These are phyloP conservation scores for Phalloptychus januarius DNA, from an alignment of 2,797 vertebrate genomes.

Conservation along the genomic window DNA sequence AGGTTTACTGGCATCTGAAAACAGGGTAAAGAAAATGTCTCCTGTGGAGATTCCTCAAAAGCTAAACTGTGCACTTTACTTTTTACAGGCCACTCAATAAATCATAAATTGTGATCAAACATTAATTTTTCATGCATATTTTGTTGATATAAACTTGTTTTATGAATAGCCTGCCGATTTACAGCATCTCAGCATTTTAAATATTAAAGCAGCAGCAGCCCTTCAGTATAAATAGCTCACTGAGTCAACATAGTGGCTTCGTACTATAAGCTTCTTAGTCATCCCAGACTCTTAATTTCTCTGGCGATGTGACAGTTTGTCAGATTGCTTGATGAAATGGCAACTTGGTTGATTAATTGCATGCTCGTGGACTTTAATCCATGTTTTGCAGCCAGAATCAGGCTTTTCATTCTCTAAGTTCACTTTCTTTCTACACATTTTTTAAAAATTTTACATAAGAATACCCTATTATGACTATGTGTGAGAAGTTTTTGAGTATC, in stretches of 20 bases:
- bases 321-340: slow-evolving; percentile 34
- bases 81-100: slow-evolving; percentile 19
- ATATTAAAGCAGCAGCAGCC: slow-evolving; percentile 27
- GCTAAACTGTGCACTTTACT: slow-evolving; percentile 31
- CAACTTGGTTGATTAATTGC: slow-evolving; percentile 52
- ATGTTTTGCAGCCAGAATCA: not conserved
- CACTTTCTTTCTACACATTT: not conserved
- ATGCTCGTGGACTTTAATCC: slow-evolving; percentile 27
- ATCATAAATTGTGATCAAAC: slow-evolving; percentile 41
- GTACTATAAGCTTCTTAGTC: slow-evolving; percentile 59
- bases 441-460: not conserved
- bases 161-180: slow-evolving; percentile 8
- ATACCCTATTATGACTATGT: not conserved
- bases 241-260: slow-evolving; percentile 30
- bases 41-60: slow-evolving; percentile 27
- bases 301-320: slow-evolving; percentile 53
- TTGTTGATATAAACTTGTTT: slow-evolving; percentile 24
- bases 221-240: slow-evolving; percentile 10
- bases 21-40: slow-evolving; percentile 21
- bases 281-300: slow-evolving; percentile 55
- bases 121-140: slow-evolving; percentile 27
- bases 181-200: slow-evolving; percentile 30
- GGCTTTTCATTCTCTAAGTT: not conserved
- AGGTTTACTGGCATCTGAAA: slow-evolving; percentile 22
- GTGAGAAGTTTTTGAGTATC: not conserved